A percentile compares a stretch with the other conserved stretches of the same genome.
These are phyloP conservation scores for Anas platyrhynchos DNA, from an alignment of 2,113 vertebrate species.

Conservation along the genomic window DNA sequence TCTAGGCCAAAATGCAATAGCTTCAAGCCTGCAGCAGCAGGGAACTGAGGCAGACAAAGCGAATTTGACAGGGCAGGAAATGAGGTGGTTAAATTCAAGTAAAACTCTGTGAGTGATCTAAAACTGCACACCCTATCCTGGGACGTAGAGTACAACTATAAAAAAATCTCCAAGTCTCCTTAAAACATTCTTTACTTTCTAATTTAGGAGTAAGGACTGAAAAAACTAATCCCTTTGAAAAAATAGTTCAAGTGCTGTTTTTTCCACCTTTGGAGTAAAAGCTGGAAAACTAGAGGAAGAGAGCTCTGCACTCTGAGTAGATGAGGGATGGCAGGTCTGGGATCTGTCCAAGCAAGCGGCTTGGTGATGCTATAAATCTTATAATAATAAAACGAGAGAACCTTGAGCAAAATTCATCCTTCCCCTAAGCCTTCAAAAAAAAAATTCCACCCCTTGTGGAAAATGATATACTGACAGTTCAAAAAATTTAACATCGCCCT, in stretches of 20 bases:
- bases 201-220: neutral
- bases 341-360: slow-evolving; percentile 34
- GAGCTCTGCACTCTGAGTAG: neutral
- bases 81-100: neutral
- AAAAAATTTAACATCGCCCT: slow-evolving; percentile 27
- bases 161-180: slow-evolving; percentile 4
- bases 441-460: slow-evolving; percentile 47
- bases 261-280: slow-evolving; percentile 17
- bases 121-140: neutral
- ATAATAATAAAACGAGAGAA: slow-evolving; percentile 43
- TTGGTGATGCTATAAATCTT: slow-evolving; percentile 54
- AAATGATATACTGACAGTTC: slow-evolving; percentile 46
- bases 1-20: neutral
- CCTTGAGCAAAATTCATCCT: slow-evolving; percentile 33
- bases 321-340: slow-evolving; percentile 34
- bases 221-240: neutral
- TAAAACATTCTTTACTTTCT: neutral
- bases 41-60: neutral
- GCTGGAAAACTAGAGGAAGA: slow-evolving; percentile 20
- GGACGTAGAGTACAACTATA: neutral
- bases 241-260: neutral
- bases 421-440: slow-evolving; percentile 53
- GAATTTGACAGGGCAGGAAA: neutral
- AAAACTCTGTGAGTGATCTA: neutral
- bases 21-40: neutral